Evolutionary conservation across 2,797 vertebrate species (phyloP), one percentile per base, ranked within the genome.

Genomic region (Acipenser oxyrinchus): DNA sequence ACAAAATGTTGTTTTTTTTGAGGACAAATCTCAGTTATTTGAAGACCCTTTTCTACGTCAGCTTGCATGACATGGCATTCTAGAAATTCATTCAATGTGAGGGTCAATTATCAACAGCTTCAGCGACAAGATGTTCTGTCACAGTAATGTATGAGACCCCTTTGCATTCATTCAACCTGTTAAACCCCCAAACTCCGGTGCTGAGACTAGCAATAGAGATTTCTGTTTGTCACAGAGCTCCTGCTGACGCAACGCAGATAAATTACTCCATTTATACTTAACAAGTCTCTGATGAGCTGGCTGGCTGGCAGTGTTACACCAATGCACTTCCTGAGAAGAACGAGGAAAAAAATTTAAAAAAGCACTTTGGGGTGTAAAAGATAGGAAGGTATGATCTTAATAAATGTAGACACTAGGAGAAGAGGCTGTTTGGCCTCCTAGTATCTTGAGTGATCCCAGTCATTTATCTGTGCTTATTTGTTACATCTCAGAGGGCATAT

Each of bases 41-140:
- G 55, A 2, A 57, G 55, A 12, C 55, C 55, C 55, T 57, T 6
- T 6, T 57, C 55, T 57, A n/a, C 5, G 13, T 57, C 7, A 57
- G 55, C 2, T 10, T 10, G 11, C 11, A 57, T 6, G 6, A 9
- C 55, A 57, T 10, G n/a, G 23, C 13, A 62, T 62, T 62, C 11
- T 10, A 62, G 73, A 74, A 75, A 77, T 68, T 72, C 74, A 76
- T 81, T 70, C 69, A 73, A 72, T 80, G 71, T 74, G 68, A 13
- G 37, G 70, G 68, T 37, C 83, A 84, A 87, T 81, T 79, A 77
- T 74, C 82, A 82, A 83, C 85, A 85, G 84, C 71, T 81, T 72
- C 66, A 66, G 70, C 70, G 66, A 68, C 73, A 74, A 86, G 78
- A 83, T 84, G 86, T 73, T 53, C 71, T 70, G 69, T 79, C 67